Evolutionary conservation across 2,888 invertebrate species (phyloP), one percentile per base, ranked within the genome.

Genomic region (Corbicula japonica): DNA sequence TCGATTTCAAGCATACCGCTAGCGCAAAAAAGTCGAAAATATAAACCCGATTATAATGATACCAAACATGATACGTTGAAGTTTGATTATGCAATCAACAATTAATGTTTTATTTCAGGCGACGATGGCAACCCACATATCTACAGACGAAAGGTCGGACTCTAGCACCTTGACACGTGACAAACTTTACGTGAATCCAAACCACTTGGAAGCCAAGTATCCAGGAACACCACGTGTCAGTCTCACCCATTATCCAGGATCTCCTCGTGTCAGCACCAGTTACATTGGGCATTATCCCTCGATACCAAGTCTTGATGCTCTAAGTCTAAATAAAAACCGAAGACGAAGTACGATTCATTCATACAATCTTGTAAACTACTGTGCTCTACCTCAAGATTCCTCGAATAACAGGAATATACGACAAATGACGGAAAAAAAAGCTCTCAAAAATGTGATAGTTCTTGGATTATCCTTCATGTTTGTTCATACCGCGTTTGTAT

Each of bases 391-490:
- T 6, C 85, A 85, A 52, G 87, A 89, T 28, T 68, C 84, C 2
- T 74, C 74, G 12, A 86, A 84, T 30, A 79, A 84, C 71, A 75
- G 80, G 58, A 81, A 84, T 21, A 86, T 88, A 4, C 73, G 83
- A n/a, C 77, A 85, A 58, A 90, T 90, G 88, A 90, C 89, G 18
- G 87, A 88, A 48, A 74, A 83, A 23, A 89, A 88, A 54, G 91
- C 90, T 5, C 68, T 88, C 54, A 92, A 91, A 81, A 92, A 92
- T 73, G 87, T 92, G 6, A 69, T 91, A 12, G 91, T 91, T 5
- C 84, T 92, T 28, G 89, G 91, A 56, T 15, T 90, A 12, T 90
- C 91, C 15, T 92, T 92, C 81, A 92, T 92, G 91, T 89, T 92
- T 32, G 88, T 91, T 26, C 90, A 90, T 71, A 92, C 92, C 2